These are phyloP conservation scores for Cheilosia grossa DNA, from an alignment of 2,888 invertebrate genomes.

Conservation along the genomic window DNA sequence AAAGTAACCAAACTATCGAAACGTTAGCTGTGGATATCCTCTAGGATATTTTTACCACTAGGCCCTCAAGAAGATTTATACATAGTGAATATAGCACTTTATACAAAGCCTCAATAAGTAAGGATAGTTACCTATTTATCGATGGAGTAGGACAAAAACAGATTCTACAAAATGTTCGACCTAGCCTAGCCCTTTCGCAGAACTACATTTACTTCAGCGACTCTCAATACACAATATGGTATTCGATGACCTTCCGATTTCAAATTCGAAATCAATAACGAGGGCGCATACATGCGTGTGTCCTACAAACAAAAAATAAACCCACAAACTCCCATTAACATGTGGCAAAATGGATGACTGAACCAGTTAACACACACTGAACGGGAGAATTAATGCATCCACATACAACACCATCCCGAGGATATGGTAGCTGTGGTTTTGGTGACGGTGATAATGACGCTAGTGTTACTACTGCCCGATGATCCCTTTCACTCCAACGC, in stretches of 20 bases:
- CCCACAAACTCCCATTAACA: slow-evolving; percentile 38
- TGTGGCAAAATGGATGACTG: slow-evolving; percentile 58
- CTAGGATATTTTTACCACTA: too few species aligned
- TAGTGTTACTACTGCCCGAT: slow-evolving; percentile 48
- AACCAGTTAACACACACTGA: slow-evolving; percentile 58
- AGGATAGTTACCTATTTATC: too few species aligned
- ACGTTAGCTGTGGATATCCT: too few species aligned
- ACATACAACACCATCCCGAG: background rate
- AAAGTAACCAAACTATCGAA: too few species aligned
- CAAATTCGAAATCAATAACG: background rate
- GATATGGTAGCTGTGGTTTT: slow-evolving; percentile 22
- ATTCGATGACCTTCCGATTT: background rate
- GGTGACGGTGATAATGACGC: slow-evolving; percentile 57
- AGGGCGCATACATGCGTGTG: background rate
- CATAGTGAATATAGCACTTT: too few species aligned
- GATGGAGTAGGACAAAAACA: too few species aligned
- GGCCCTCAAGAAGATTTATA: too few species aligned
- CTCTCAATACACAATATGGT: too few species aligned
- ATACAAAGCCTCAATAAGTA: too few species aligned
- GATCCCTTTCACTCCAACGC: slow-evolving; percentile 56
- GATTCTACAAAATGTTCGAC: too few species aligned
- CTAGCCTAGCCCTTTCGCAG: too few species aligned
- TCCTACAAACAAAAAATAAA: slow-evolving; percentile 17
- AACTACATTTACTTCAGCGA: too few species aligned
- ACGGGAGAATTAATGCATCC: slow-evolving; percentile 54